Evolutionary conservation across 2,113 vertebrate species (phyloP).

Genomic region (Onychostoma macrolepis): DNA sequence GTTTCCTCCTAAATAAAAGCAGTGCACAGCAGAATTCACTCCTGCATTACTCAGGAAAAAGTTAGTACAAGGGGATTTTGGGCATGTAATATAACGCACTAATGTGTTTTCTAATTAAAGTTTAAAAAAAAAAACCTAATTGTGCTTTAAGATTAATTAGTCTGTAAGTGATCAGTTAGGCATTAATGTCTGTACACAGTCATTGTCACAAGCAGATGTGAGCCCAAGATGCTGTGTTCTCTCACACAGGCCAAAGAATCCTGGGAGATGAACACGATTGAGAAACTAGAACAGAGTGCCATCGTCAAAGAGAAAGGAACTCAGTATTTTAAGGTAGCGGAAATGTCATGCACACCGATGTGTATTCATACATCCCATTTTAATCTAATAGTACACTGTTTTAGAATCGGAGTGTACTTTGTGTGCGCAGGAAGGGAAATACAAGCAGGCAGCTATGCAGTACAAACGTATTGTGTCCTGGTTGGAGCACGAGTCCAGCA

Average conservation of each 20-base stretch:
- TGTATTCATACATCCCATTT: conserved; percentile 53
- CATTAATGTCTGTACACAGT: background rate
- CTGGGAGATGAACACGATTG: conserved; percentile 93
- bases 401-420: background rate
- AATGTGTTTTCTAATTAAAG: no score
- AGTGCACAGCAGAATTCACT: background rate
- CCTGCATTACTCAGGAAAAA: background rate
- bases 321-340: conserved; percentile 90
- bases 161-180: background rate
- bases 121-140: background rate
- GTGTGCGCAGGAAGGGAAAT: conserved; percentile 85
- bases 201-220: background rate
- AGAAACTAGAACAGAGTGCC: conserved; percentile 91
- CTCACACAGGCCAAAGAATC: conserved; percentile 88
- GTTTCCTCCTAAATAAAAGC: background rate
- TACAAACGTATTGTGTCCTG: conserved; percentile 96
- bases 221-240: background rate
- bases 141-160: background rate
- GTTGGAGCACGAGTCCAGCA: conserved; percentile 88
- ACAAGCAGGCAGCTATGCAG: conserved; percentile 87
- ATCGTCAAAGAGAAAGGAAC: conserved; percentile 97
- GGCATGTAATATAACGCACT: background rate
- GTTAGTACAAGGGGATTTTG: background rate
- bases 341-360: conserved; percentile 68
- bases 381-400: background rate